Base-by-base conservation (phyloP, 2,888 invertebrate species). In the Drosophila quinaria region DNA sequence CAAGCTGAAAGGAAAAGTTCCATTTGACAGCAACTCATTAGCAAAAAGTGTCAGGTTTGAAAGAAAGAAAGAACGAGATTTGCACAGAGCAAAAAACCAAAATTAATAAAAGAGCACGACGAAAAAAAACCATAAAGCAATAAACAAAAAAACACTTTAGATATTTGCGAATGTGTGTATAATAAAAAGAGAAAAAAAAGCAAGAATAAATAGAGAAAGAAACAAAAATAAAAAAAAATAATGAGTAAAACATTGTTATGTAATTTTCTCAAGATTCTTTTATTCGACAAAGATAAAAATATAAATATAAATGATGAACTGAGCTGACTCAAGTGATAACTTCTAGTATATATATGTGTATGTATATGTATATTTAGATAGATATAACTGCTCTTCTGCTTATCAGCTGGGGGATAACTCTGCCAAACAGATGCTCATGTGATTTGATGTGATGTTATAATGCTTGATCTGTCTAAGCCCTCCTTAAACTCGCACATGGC, bases 201-300 rank as follows among this genome's bases (percentile, higher is more conserved):
- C 6, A 41, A 9, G 39, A 17, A 58, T 31, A 50, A 13, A 37
- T 44, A 44, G 4, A 60, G 51, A 73, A 66, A 74, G 74, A 80
- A 80, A 77, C 70, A 70, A 73, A 58, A 37, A 37, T 31, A n/a
- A 37, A 37, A n/a, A 37, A 37, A n/a, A 37, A 56, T 19, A 35
- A 58, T 33, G 15, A 44, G 55, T 66, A 64, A 67, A 75, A 71
- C 61, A 54, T 71, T 78, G 74, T 84, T 83, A 76, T 81, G 84
- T 73, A 87, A 83, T 73, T 58, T 59, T 52, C 58, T 55, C 29
- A 25, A 51, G 19, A 54, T 31, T 54, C 41, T 49, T 35, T 50
- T 15, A 29, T 35, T 22, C 35, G 51, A 13, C 35, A 44, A 25
- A 11, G 42, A 51, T 55, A 55, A 33, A 44, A 55, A 35, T 35